Base-by-base conservation (phyloP, 2,888 invertebrate species). In the Theristus sp. region DNA sequence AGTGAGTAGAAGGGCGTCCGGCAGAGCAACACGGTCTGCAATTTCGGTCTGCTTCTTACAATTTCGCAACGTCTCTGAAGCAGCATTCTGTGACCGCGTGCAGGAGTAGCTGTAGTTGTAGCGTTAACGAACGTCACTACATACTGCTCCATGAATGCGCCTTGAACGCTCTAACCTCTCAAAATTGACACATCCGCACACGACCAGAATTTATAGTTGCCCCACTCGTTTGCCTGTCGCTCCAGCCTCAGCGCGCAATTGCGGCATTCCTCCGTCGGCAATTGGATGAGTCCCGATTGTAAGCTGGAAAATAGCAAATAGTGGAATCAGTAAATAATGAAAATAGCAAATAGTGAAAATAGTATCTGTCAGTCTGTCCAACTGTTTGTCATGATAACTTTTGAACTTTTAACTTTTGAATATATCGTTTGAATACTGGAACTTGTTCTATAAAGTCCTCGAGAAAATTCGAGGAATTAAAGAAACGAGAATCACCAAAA, bases 211-310 rank as follows among this genome's bases (percentile, higher is more conserved):
- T 84, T 79, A 76, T 91, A 93, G 68, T 80, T 82, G 0, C 84
- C 82, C 89, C 90, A 93, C 78, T 96, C 93, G 28, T 83, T 82
- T 0, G 93, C 93, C 76, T 93, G 87, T 0, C 93, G 80, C 60
- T 89, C 81, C 66, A 96, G 79, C 62, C 93, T 83, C 49, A 96
- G 79, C 0, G 89, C 88, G 75, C 94, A 96, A 75, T 89, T 86
- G 62, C 81, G 80, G 74, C 94, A 96, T 52, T 83, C 83, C 70
- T 87, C 83, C 52, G 79, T 76, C 0, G 93, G 91, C 56, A 94
- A 77, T 58, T 82, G 83, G 2, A 93, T 85, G 66, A 82, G 81
- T 74, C 84, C 87, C 58, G 82, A 81, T 73, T 89, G 89, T 0
- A 89, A 86, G 1, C 90, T 90, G 78, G 56, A 79, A 77, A 64